Conservation (phyloP, 2,888 invertebrate species). For the Nomada ferruginata region DNA sequence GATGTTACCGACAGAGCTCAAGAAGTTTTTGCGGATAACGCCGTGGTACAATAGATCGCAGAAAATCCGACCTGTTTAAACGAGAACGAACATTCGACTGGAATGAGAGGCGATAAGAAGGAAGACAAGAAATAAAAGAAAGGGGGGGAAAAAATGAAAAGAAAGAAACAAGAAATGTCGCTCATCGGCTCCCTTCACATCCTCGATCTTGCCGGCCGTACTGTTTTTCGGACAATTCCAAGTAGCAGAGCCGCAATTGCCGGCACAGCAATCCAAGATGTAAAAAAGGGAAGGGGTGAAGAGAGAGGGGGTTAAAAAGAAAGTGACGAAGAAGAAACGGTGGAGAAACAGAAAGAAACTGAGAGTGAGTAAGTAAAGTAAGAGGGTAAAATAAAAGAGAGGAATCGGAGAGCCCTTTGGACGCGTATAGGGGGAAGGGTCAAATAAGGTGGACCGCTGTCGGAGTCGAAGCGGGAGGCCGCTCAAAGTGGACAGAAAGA, state of each 20-base stretch:
- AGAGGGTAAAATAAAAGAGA: constrained; percentile 57
- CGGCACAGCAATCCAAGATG: constrained; percentile 48
- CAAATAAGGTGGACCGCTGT: constrained; percentile 64
- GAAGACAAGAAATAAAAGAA: neutral
- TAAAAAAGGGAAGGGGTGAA: constrained; percentile 44
- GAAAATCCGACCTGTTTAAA: constrained; percentile 24
- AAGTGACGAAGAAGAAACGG: constrained; percentile 35
- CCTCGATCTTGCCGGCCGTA: constrained; percentile 1
- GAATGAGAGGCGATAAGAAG: neutral
- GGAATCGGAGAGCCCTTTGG: constrained; percentile 57
- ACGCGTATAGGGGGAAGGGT: constrained; percentile 50
- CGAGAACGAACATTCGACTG: neutral
- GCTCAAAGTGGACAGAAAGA: constrained; percentile 62
- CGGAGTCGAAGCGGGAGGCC: constrained; percentile 61
- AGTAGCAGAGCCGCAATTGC: constrained; percentile 47
- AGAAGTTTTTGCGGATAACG: constrained; percentile 6
- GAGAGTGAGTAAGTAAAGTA: constrained; percentile 62
- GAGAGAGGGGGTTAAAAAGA: constrained; percentile 40
- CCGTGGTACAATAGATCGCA: neutral
- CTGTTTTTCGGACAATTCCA: constrained; percentile 50
- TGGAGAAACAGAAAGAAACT: constrained; percentile 53
- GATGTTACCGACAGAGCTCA: constrained; percentile 37
- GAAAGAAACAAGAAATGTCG: constrained; percentile 33
- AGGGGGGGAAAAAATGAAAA: neutral
- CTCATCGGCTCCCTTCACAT: neutral